Conservation (phyloP, 2,113 vertebrate species). For the Menidia beryllina region DNA sequence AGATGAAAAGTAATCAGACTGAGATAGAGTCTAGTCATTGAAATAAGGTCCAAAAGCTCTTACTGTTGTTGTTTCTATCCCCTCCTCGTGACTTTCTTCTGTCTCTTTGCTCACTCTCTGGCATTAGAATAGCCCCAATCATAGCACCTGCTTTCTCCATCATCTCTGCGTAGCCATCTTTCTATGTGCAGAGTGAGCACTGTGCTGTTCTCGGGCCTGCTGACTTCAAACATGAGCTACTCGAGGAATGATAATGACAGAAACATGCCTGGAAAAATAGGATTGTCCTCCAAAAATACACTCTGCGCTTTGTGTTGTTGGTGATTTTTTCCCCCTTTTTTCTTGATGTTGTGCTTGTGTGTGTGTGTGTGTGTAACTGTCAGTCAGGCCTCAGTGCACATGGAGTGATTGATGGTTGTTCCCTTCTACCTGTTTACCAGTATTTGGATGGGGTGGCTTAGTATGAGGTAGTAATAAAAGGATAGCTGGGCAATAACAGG, state of each 20-base stretch:
- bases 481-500: conserved; percentile 52
- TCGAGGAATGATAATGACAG: conserved; percentile 87
- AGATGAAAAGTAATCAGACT: conserved; percentile 51
- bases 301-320: conserved; percentile 64
- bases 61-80: conserved; percentile 2
- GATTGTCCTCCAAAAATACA: conserved; percentile 73
- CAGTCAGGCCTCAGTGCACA: conserved; percentile 3
- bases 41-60: conserved; percentile 45
- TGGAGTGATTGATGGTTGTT: conserved; percentile 63
- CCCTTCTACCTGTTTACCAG: conserved; percentile 58
- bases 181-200: conserved; percentile 65
- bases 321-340: conserved; percentile 4
- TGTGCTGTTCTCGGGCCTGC: conserved; percentile 73
- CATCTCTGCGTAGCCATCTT: conserved; percentile 55
- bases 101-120: conserved; percentile 46
- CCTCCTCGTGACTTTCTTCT: conserved; percentile 14
- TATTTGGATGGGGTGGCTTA: conserved; percentile 41
- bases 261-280: conserved; percentile 83
- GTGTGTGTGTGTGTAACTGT: conserved; percentile 23
- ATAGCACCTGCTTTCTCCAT: conserved; percentile 81
- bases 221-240: conserved; percentile 84
- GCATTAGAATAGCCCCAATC: conserved; percentile 45
- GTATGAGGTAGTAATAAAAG: conserved; percentile 36
- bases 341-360: conserved; percentile 3
- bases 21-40: conserved; percentile 33